These are phyloP conservation scores for Myopa testacea DNA, from an alignment of 2,888 invertebrate species.

Conservation along the genomic window DNA sequence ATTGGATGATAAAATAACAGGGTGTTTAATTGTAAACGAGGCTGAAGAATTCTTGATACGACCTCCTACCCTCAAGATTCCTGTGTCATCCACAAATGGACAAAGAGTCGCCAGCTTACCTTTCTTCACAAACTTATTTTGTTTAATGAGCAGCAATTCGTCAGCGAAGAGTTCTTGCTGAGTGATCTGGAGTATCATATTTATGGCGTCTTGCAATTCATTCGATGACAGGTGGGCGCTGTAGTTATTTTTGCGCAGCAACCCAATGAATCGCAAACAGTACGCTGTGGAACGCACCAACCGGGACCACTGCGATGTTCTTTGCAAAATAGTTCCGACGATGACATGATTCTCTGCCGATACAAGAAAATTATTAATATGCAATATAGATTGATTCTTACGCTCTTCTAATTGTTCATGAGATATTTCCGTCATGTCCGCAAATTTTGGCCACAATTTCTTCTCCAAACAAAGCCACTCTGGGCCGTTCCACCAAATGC, in stretches of 20 bases:
- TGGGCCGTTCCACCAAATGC: neutral
- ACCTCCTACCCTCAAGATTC: slow-evolving; percentile 37
- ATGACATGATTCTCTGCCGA: slow-evolving; percentile 9
- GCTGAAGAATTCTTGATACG: slow-evolving; percentile 26
- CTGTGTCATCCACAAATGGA: slow-evolving; percentile 1
- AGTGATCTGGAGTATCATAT: neutral
- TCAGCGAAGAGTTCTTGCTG: neutral
- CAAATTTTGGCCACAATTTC: neutral
- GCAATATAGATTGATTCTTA: neutral
- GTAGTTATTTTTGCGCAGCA: neutral
- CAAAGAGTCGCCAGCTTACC: neutral
- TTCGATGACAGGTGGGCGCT: neutral
- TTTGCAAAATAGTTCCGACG: neutral
- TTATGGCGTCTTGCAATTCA: neutral
- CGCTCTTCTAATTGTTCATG: neutral
- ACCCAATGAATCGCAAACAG: slow-evolving; percentile 6
- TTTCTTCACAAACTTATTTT: neutral
- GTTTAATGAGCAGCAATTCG: neutral
- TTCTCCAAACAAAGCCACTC: neutral
- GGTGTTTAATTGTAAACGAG: slow-evolving; percentile 36
- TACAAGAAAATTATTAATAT: slow-evolving; percentile 6
- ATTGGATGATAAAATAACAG: slow-evolving; percentile 29
- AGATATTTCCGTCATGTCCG: neutral
- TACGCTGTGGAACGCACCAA: neutral
- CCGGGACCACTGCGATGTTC: neutral